phyloP scores from a whole-genome alignment of 1,140 invertebrate genomes.

The Sarcophaga peregrina region DNA sequence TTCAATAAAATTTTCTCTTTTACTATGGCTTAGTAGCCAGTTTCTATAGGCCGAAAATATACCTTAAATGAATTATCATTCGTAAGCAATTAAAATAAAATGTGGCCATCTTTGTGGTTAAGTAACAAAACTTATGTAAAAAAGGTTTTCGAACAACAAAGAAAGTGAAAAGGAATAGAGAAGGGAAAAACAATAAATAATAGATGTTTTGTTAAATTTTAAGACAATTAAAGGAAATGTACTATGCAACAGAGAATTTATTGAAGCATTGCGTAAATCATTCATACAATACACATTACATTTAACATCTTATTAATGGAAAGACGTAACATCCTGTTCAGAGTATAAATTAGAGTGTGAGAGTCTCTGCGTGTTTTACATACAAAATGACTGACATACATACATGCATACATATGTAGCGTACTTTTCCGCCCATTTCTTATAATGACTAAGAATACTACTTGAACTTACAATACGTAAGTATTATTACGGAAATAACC shows the following conservation, averaged over 20 bases:
- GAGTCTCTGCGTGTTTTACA: neutral
- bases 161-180: neutral
- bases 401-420: too few species aligned
- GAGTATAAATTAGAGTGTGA: neutral
- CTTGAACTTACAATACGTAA: too few species aligned
- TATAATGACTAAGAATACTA: too few species aligned
- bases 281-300: neutral
- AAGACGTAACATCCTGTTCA: conserved; percentile 5
- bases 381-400: too few species aligned
- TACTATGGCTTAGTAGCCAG: too few species aligned
- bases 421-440: too few species aligned
- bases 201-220: neutral
- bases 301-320: neutral
- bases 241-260: neutral
- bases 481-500: too few species aligned
- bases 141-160: neutral
- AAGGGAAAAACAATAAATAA: neutral
- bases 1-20: too few species aligned
- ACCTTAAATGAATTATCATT: too few species aligned
- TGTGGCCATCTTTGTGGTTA: too few species aligned
- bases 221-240: conserved; percentile 22
- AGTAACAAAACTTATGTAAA: neutral
- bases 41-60: too few species aligned
- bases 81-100: too few species aligned
- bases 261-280: neutral